Conservation (phyloP, 2,113 vertebrate species). For the mouse (Mus musculus) region DNA sequence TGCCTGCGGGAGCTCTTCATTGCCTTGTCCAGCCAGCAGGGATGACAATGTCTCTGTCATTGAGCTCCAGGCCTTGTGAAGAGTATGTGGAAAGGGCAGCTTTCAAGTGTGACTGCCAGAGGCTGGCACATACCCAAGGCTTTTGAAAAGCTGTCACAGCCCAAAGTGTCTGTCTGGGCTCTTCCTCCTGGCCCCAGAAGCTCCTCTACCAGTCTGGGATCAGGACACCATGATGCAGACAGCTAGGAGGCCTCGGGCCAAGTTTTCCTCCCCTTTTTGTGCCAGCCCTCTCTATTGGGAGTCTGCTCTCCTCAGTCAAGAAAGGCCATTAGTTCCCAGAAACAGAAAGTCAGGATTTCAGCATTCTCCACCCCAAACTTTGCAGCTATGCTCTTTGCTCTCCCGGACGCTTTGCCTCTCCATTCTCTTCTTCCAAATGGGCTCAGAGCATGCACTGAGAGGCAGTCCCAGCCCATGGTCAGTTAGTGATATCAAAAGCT, state of each 20-base stretch:
- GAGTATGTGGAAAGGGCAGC: background rate
- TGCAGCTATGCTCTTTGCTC: background rate
- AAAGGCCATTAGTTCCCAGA: background rate
- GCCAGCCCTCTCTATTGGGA: background rate
- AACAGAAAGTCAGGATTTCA: background rate
- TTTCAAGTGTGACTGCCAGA: slow-evolving; percentile 33
- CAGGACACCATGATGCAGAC: background rate
- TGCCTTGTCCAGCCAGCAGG: background rate
- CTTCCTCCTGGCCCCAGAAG: background rate
- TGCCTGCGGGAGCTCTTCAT: background rate
- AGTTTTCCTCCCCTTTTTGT: background rate
- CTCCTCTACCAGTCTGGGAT: background rate
- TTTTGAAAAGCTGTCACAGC: background rate
- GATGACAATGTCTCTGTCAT: background rate
- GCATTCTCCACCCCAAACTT: rapidly evolving
- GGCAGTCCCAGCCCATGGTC: rapidly evolving
- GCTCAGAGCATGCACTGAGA: background rate
- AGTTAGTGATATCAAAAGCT: background rate
- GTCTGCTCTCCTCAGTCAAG: background rate
- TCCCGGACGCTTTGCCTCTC: background rate
- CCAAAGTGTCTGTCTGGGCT: background rate
- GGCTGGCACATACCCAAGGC: background rate
- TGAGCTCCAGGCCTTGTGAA: background rate
- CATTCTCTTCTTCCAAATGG: background rate
- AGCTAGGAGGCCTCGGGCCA: background rate